Evolutionary conservation across 2,888 invertebrate species (phyloP).

Genomic region (Lingula anatina): DNA sequence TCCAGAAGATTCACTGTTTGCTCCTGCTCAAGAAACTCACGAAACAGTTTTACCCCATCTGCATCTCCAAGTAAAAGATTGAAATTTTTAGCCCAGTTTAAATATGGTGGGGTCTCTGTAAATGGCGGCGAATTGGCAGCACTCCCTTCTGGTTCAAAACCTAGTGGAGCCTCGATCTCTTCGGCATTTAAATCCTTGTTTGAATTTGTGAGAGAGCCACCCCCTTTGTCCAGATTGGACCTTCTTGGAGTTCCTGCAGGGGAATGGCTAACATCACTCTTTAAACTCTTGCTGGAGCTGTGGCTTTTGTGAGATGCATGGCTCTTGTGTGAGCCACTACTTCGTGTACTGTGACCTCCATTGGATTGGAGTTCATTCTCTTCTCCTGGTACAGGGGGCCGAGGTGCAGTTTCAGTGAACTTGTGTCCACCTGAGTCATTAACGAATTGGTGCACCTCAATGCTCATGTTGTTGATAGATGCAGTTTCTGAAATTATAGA

Average conservation of each 20-base stretch:
- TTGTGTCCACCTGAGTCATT: conserved; percentile 42
- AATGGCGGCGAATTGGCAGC: conserved; percentile 53
- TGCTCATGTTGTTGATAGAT: conserved; percentile 20
- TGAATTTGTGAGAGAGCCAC: conserved; percentile 8
- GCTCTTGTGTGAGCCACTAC: conserved; percentile 44
- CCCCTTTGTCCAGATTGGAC: conserved; percentile 36
- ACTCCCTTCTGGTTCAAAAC: conserved; percentile 60
- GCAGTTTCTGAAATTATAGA: too few species aligned
- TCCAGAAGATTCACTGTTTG: conserved; percentile 38
- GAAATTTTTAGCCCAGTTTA: conserved; percentile 84
- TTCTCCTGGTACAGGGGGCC: conserved; percentile 49
- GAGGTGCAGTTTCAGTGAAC: conserved; percentile 43
- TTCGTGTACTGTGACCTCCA: conserved; percentile 43
- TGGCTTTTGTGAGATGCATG: conserved; percentile 33
- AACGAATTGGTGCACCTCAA: conserved; percentile 39
- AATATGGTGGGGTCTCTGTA: conserved; percentile 63
- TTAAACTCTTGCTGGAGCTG: conserved; percentile 15
- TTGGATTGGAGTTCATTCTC: conserved; percentile 48
- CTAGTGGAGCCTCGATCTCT: conserved; percentile 54
- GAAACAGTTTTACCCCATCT: conserved; percentile 84
- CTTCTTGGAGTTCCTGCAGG: conserved; percentile 45
- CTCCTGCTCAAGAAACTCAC: conserved; percentile 54
- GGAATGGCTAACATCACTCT: conserved; percentile 32
- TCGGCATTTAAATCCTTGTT: conserved; percentile 11
- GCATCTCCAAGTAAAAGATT: conserved; percentile 79